Evolutionary conservation across 2,888 invertebrate species (phyloP), one percentile per base, ranked within the genome.

Genomic region (Nowickia ferox): DNA sequence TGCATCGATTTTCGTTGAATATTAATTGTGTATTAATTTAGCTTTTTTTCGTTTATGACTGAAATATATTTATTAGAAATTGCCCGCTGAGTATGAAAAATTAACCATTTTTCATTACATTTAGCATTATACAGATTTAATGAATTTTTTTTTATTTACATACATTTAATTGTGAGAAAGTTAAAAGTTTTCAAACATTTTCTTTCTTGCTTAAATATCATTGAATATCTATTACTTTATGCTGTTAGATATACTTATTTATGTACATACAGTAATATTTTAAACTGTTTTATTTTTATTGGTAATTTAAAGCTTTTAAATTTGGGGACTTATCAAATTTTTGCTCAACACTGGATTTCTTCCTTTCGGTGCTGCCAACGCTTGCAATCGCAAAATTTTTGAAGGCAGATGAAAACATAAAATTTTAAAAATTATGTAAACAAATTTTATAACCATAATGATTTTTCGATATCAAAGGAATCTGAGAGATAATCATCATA

Each of bases 191-290:
- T 55, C 1, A 1, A 5, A 15, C 44, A 44, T 40, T 2, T 59
- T 46, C n/a, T 71, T 30, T 11, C 8, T 17, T 65, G 3, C 4
- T 63, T 11, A 38, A 63, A 53, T 75, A 66, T 66, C 17, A 15
- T 65, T 55, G 30, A 55, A 66, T 65, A 17, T n/a, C 19, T 15
- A 22, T 3, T 51, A 40, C n/a, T 22, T 22, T 59, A 19, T 48
- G 77, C 59, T 68, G 68, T 77, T 68, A 42, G 10, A 22, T 55
- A 76, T 55, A 76, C 22, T 46, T 75, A 76, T 40, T 46, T 75
- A 9, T 9, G 15, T 19, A 57, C 9, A 57, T 4, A 22, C 38
- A 4, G 8, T 44, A 9, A 42, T 40, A 22, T 13, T 53, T 69
- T 22, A 40, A 17, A 13, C 15, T 15, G 17, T 68, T 68, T 51